Percentiles rank a stretch among this genome's conserved stretches.
These are phyloP conservation scores for Drosophila parthenogenetica DNA, from an alignment of 2,888 invertebrate genomes.

Conservation along the genomic window DNA sequence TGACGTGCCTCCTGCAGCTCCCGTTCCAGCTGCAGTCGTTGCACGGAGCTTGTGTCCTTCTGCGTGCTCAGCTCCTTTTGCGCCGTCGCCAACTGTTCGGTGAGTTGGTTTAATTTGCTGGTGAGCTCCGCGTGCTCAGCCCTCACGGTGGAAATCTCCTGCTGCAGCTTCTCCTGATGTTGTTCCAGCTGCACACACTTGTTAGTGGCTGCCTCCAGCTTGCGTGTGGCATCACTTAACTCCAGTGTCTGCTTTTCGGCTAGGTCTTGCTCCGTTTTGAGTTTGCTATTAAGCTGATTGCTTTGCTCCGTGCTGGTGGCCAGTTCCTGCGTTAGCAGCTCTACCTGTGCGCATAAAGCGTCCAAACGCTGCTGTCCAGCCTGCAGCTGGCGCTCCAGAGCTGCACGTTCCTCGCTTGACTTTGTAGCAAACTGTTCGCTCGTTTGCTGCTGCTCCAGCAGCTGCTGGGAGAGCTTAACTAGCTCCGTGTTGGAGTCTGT, in stretches of 20 bases:
- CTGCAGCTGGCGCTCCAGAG: constrained; percentile 70
- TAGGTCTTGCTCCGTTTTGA: constrained; percentile 70
- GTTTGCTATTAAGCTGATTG: constrained; percentile 55
- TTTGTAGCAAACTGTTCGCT: constrained; percentile 86
- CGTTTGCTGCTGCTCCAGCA: constrained; percentile 87
- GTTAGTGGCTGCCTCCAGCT: constrained; percentile 61
- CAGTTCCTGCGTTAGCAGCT: constrained; percentile 72
- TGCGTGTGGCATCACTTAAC: constrained; percentile 65
- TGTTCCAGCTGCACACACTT: constrained; percentile 59
- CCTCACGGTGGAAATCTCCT: constrained; percentile 57
- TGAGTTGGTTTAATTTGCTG: constrained; percentile 61
- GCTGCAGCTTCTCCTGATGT: constrained; percentile 65
- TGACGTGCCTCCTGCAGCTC: constrained; percentile 71
- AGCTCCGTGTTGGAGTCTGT: constrained; percentile 88
- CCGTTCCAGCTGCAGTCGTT: constrained; percentile 64
- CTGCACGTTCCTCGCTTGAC: constrained; percentile 80
- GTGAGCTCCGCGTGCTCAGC: constrained; percentile 56
- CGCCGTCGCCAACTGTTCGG: constrained; percentile 60
- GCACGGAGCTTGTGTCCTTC: constrained; percentile 63
- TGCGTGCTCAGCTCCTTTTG: constrained; percentile 65
- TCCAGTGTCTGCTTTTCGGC: constrained; percentile 68
- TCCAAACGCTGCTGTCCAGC: constrained; percentile 71
- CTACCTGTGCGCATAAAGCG: constrained; percentile 69
- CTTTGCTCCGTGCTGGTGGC: constrained; percentile 66
- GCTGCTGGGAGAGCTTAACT: constrained; percentile 86